Conservation (phyloP, 2,797 vertebrate species). For the Sebastes nivosus region DNA sequence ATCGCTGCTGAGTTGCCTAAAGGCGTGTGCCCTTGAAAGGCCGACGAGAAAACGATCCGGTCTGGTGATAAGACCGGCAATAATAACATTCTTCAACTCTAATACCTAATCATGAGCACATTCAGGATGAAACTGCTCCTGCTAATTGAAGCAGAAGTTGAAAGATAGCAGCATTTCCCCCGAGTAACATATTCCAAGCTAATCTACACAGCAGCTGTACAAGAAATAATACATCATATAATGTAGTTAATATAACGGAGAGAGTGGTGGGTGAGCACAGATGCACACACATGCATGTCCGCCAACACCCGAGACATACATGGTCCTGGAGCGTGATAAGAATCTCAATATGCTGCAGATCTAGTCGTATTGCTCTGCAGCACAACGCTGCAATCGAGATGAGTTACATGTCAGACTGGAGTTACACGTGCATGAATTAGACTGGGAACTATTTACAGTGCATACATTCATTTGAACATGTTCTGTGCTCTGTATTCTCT, state of each 20-base stretch:
- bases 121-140: slow-evolving; percentile 7
- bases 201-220: slow-evolving; percentile 17
- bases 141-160: slow-evolving; percentile 37
- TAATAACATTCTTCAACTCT: background rate
- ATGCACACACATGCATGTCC: background rate
- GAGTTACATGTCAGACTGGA: background rate
- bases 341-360: slow-evolving; percentile 38
- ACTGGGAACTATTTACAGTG: background rate
- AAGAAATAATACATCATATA: background rate
- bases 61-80: background rate
- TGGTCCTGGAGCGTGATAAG: slow-evolving; percentile 39
- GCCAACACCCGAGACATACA: slow-evolving; percentile 22
- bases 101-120: background rate
- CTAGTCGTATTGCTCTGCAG: slow-evolving; percentile 34
- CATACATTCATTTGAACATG: background rate
- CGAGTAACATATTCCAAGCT: background rate
- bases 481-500: background rate
- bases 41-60: background rate
- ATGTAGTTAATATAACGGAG: background rate
- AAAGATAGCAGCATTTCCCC: slow-evolving; percentile 28
- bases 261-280: slow-evolving; percentile 14
- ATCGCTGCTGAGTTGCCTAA: slow-evolving; percentile 16
- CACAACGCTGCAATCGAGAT: slow-evolving; percentile 4
- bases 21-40: slow-evolving; percentile 1
- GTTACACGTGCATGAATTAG: background rate